Percentiles rank a stretch among this genome's conserved stretches.
Conservation (phyloP, 1,140 invertebrate species). For the Bombus ignitus region DNA sequence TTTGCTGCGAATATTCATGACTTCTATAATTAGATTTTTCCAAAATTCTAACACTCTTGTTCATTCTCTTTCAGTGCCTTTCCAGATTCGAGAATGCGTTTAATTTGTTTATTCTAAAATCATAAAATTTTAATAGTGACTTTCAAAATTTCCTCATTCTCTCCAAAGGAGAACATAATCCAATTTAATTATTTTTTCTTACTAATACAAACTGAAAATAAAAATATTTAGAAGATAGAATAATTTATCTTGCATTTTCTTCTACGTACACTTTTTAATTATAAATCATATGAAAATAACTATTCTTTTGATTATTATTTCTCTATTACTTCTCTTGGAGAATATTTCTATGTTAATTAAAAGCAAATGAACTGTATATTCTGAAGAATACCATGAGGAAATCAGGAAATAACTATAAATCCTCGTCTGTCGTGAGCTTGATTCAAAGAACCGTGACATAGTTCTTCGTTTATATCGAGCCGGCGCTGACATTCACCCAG, state of each 20-base stretch:
- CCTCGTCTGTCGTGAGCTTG: neutral
- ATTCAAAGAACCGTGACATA: constrained; percentile 61
- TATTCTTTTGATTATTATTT: neutral
- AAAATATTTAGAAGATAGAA: too few relatives aligned
- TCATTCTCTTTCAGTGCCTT: neutral
- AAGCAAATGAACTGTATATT: neutral
- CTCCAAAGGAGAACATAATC: too few relatives aligned
- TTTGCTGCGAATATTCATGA: neutral
- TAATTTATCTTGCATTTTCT: too few relatives aligned
- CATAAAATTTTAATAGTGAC: too few relatives aligned
- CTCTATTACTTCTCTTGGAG: neutral
- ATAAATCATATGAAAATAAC: too few relatives aligned
- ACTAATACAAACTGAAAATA: too few relatives aligned
- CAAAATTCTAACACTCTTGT: too few relatives aligned
- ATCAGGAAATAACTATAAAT: constrained; percentile 17
- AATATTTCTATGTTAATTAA: neutral
- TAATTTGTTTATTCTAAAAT: neutral
- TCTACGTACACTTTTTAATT: too few relatives aligned
- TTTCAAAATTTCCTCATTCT: too few relatives aligned
- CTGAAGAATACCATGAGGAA: neutral
- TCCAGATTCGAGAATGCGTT: neutral
- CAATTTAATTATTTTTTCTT: too few relatives aligned
- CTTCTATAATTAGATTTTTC: neutral
- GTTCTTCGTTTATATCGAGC: constrained; percentile 47
- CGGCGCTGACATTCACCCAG: constrained; percentile 67